phyloP scores from a whole-genome alignment of 2,113 vertebrate species.

The Brienomyrus longianalis region DNA sequence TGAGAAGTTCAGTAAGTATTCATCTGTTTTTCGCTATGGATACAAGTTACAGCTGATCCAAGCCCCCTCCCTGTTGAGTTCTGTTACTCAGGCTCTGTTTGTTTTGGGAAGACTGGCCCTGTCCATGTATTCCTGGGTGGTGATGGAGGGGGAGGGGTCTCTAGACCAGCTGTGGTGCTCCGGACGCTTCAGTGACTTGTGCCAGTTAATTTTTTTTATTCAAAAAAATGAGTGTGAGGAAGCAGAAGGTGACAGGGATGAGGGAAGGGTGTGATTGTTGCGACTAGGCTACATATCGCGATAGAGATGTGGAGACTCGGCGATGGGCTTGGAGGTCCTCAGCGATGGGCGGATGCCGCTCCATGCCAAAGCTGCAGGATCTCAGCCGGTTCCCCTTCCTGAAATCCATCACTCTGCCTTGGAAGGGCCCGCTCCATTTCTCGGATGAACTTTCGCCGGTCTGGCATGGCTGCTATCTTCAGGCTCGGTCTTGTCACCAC shows the following conservation, averaged over 20 bases:
- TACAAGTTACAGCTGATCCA: background rate
- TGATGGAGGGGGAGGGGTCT: background rate
- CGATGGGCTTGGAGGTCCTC: no score
- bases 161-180: background rate
- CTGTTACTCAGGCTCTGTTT: background rate
- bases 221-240: background rate
- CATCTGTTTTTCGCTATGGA: constrained; percentile 5
- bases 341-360: background rate
- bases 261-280: background rate
- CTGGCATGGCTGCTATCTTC: background rate
- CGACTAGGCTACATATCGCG: background rate
- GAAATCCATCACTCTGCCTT: background rate
- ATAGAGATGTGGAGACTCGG: background rate
- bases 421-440: background rate
- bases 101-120: background rate
- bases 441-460: background rate
- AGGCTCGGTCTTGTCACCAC: background rate
- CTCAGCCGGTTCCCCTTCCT: background rate
- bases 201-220: background rate
- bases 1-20: background rate
- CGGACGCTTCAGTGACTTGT: background rate
- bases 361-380: background rate
- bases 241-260: background rate
- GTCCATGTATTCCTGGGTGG: background rate
- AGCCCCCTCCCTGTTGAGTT: background rate